A percentile compares a stretch with the other conserved stretches of the same genome.
Conservation (phyloP, 2,113 vertebrate genomes). For the Leptocoma aspasia region DNA sequence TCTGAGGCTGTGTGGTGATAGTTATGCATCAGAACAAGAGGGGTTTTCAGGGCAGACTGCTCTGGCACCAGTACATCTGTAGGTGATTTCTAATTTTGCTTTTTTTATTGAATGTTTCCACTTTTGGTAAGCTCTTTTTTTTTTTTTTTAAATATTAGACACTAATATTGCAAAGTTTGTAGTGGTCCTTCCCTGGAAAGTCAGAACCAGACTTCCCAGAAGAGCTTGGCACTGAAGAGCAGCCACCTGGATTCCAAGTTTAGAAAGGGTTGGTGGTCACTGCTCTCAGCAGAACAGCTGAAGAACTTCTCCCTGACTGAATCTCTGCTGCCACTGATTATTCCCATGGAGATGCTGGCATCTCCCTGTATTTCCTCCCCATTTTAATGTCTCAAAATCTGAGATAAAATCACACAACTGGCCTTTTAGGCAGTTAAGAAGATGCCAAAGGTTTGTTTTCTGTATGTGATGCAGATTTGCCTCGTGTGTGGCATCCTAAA, state of each 20-base stretch:
- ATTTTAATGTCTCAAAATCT: neutral
- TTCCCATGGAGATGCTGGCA: neutral
- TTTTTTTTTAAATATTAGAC: too few species aligned
- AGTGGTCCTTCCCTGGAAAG: neutral
- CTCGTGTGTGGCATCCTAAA: neutral
- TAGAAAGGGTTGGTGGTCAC: neutral
- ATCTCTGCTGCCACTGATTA: neutral
- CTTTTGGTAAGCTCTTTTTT: neutral
- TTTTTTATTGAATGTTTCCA: neutral
- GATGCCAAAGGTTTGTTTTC: neutral
- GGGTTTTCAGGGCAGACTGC: neutral
- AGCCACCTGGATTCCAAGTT: neutral
- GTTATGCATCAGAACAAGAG: neutral
- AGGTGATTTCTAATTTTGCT: neutral
- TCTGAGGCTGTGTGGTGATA: neutral
- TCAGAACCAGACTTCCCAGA: neutral
- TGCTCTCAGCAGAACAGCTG: neutral
- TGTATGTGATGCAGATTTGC: neutral
- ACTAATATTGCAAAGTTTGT: neutral
- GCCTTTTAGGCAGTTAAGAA: neutral
- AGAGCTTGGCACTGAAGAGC: neutral
- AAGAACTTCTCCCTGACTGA: neutral
- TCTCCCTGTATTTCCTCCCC: neutral
- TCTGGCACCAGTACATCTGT: neutral
- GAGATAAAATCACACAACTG: neutral